Base-by-base conservation (phyloP, 2,888 invertebrate genomes). In the Andrena bucephala region DNA sequence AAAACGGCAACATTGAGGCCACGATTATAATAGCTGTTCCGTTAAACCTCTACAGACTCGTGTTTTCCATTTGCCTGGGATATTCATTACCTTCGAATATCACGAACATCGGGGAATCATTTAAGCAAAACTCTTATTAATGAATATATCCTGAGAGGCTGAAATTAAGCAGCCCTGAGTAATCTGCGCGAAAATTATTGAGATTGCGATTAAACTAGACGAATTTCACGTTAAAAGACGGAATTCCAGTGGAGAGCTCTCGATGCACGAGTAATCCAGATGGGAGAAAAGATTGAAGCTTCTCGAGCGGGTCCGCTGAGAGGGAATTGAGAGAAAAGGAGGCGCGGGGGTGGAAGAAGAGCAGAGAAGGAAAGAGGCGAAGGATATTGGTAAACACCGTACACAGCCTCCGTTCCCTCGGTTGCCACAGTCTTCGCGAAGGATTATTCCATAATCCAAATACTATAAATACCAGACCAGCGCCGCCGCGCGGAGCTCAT, bases 381-480 rank as follows among this genome's bases (percentile, higher is more conserved):
- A 90, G 89, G 89, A 91, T 93, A 92, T 92, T 90, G 92, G 93
- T 92, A 92, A 93, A 93, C 91, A 92, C 89, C 87, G 88, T 87
- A 79, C 84, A 88, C 87, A 89, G 84, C 79, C 80, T 88, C 88
- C 85, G 84, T 88, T 89, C 85, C 79, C 78, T 83, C 82, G 86
- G 84, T 81, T 87, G 87, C 81, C 57, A 81, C 79, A 86, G 85
- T 90, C 87, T 90, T 85, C 87, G 77, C 85, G 80, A 87, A 86
- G 91, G 90, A 92, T 93, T 92, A 92, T 92, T 90, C 89, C 86
- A 91, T 93, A 93, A 93, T 93, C 93, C 91, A 91, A 92, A 92
- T 91, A 92, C 90, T 91, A 93, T 92, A 93, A 93, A 93, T 93
- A 93, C 91, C 91, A 88, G 90, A 87, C 86, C 86, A 83, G 88